phyloP scores from a whole-genome alignment of 2,113 vertebrate genomes.

The Marmota monax region DNA sequence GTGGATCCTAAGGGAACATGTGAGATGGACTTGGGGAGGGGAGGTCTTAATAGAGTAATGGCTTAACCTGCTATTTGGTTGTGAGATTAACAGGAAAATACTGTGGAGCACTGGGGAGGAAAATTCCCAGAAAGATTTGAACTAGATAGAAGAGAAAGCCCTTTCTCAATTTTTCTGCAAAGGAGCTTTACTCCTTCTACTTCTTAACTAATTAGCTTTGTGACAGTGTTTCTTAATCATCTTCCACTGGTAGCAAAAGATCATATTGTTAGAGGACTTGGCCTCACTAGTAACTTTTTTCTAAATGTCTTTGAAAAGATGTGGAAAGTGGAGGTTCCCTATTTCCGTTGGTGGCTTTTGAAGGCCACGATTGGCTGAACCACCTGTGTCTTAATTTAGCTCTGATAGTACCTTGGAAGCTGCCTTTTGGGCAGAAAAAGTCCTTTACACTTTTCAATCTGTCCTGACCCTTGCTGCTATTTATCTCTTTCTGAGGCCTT shows the following conservation, averaged over 20 bases:
- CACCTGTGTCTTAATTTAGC: not conserved
- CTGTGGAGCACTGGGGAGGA: not conserved
- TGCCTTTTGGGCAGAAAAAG: not conserved
- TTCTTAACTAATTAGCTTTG: not conserved
- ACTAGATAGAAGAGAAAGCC: not conserved
- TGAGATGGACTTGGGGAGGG: no score
- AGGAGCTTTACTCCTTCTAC: not conserved
- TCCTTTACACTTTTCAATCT: not conserved
- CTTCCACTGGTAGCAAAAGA: not conserved
- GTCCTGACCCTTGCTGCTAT: not conserved
- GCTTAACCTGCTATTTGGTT: not conserved
- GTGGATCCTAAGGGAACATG: rapidly evolving
- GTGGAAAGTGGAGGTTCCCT: not conserved
- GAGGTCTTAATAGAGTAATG: not conserved
- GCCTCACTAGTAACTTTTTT: not conserved
- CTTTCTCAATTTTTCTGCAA: not conserved
- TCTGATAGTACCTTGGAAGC: not conserved
- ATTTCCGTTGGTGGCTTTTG: not conserved
- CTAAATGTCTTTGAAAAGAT: not conserved
- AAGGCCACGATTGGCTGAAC: not conserved
- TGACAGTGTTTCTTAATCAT: not conserved
- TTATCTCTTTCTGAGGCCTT: not conserved
- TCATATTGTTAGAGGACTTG: not conserved
- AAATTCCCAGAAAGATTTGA: not conserved
- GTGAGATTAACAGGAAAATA: not conserved